Evolutionary conservation across 1,140 invertebrate genomes (phyloP), one percentile per base, ranked within the genome.

Genomic region (Helicoverpa armigera): DNA sequence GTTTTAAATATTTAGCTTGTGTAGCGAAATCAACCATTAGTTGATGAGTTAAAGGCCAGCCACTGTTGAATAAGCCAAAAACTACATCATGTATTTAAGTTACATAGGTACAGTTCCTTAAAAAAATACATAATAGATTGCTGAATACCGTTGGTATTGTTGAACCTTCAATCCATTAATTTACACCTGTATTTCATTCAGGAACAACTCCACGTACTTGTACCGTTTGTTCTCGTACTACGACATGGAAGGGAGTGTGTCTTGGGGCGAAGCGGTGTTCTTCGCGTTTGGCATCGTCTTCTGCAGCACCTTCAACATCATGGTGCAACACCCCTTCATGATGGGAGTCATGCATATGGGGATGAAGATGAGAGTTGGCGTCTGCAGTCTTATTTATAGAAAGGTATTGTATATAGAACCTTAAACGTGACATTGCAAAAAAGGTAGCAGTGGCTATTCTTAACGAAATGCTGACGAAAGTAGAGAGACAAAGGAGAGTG

Each of bases 331-430:
- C 93, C 96, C 97, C 0, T 97, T 97, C 83, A 97, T 98, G 92
- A 97, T 98, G 90, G 96, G 94, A 4, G 88, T 97, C 0, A 95
- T 96, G 89, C 96, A 97, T 86, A 89, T 97, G 3, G 97, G 97
- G 11, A 97, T 98, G 96, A 96, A 97, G 91, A 96, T 97, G 83
- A 95, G 97, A 65, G 95, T 98, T 16, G 97, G 97, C 1, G 96
- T 96, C 70, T 97, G 96, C 86, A 96, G 97, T 12, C 92, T 98
- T 13, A 96, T 98, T 79, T 98, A 97, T 86, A 96, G 97, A 91
- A 98, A 98, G 95, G 97, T 97, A 76, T 50, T 18, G 0, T 13
- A 35, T 31, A 3, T 35, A 13, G 29, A 5, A 9, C 0, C 35
- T 9, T 43, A 43, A 43, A 23, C 23, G 23, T 23, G 23, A 23